Evolutionary conservation across 2,113 vertebrate species (phyloP), one percentile per base, ranked within the genome.

Genomic region (Mohoua ochrocephala): DNA sequence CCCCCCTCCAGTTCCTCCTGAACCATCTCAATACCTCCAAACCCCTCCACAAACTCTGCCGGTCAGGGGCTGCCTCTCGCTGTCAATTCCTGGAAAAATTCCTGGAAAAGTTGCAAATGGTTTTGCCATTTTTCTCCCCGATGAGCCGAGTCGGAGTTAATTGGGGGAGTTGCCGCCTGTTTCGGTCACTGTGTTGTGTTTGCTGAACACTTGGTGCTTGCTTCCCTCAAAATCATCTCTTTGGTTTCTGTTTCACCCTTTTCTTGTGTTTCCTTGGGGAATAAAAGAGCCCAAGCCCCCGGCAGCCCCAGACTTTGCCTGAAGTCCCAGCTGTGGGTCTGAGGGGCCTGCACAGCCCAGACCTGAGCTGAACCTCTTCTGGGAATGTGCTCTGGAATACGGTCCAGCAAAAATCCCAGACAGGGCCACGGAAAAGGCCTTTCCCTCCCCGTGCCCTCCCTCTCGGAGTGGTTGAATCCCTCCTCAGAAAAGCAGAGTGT

Each of bases 1-100:
- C 2, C 5, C 49, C 4, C 0, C 7, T 63, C 37, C 21, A 31
- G 1, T 0, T 49, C 27, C 50, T 47, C 50, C 54, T 2, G 3
- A 33, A 4, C n/a, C 44, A 8, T 7, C 59, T 31, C 5, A 27
- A 3, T 1, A 19, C 30, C 73, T 23, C 30, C 20, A 14, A 59
- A n/a, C 13, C n/a, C 20, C 68, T 37, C 52, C 23, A 2, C 4
- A 3, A 47, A 6, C 47, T 7, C 49, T 27, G 39, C 31, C 5
- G 3, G n/a, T 13, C 45, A 23, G 61, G 61, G 18, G 27, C 56
- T 53, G 89, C 47, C 17, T 84, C 53, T 65, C 6, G 9, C 91
- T 44, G 5, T 24, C 53, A 89, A 1, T 39, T 60, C 63, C n/a
- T 56, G 53, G 57, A 35, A 37, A 73, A 73, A 63, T 50, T 90